phyloP scores from a whole-genome alignment of 2,797 vertebrate species.

The Enteromius fasciolatus region DNA sequence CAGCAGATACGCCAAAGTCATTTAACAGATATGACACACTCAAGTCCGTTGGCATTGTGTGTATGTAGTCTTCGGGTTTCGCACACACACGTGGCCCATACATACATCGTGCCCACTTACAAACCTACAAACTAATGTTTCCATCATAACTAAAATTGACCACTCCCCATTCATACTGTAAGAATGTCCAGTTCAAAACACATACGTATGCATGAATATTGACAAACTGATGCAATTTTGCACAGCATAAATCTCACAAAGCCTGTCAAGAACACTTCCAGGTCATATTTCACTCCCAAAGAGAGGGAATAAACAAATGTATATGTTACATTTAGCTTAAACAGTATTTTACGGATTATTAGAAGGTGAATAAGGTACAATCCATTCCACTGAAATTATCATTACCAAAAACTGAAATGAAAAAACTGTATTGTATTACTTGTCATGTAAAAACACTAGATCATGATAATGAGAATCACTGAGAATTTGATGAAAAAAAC shows the following conservation, averaged over 20 bases:
- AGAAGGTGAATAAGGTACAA: background rate
- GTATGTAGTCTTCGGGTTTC: slow-evolving; percentile 55
- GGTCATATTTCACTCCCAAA: slow-evolving; percentile 13
- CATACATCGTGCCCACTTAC: slow-evolving; percentile 1
- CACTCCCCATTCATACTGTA: slow-evolving; percentile 22
- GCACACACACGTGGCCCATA: slow-evolving; percentile 51
- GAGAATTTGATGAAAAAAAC: background rate
- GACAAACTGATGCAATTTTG: background rate
- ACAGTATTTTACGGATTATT: background rate
- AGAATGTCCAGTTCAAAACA: slow-evolving; percentile 25
- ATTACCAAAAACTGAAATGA: background rate
- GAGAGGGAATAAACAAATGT: background rate
- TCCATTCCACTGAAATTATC: background rate
- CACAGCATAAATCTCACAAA: slow-evolving; percentile 1
- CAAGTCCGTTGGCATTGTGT: slow-evolving; percentile 76
- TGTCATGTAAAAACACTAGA: background rate
- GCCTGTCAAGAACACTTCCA: slow-evolving; percentile 8
- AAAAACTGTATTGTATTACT: background rate
- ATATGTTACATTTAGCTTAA: background rate
- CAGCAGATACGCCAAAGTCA: slow-evolving; percentile 55
- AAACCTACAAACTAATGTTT: slow-evolving; percentile 51
- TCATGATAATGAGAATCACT: background rate
- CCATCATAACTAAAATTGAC: slow-evolving; percentile 51
- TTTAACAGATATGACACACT: slow-evolving; percentile 61
- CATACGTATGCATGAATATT: slow-evolving; percentile 8